Conservation (phyloP, 2,113 vertebrate genomes). For the Macrotus californicus region DNA sequence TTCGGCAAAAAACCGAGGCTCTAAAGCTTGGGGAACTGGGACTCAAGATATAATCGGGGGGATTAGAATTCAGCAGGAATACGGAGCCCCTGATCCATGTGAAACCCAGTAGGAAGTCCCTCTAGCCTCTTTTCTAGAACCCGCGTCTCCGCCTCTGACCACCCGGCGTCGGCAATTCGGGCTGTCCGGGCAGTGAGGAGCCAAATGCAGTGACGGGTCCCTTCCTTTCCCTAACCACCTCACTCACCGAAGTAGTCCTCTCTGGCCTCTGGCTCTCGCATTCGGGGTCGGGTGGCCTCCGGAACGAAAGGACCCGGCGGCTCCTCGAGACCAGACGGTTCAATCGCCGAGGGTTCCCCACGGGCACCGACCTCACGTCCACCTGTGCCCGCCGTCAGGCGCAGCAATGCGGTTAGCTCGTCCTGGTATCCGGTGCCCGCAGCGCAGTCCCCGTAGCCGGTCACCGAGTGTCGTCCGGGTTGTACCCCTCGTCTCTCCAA, state of each 20-base stretch:
- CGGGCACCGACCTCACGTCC: constrained; percentile 57
- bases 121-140: neutral
- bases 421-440: constrained; percentile 84
- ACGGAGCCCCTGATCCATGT: neutral
- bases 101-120: neutral
- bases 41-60: neutral
- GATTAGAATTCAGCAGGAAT: neutral
- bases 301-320: constrained; percentile 47
- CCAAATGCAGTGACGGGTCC: neutral
- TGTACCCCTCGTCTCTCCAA: constrained; percentile 75
- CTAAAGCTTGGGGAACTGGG: neutral
- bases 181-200: neutral
- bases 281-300: constrained; percentile 59
- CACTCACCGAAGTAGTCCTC: constrained; percentile 90
- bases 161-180: neutral
- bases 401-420: constrained; percentile 80
- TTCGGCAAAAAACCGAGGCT: neutral
- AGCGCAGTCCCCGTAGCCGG: constrained; percentile 79
- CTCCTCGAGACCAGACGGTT: constrained; percentile 70
- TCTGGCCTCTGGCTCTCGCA: constrained; percentile 76
- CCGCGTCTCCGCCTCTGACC: neutral
- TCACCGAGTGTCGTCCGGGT: constrained; percentile 69
- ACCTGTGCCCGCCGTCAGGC: constrained; percentile 56
- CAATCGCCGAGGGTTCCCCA: constrained; percentile 54
- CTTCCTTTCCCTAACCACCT: neutral